Base-by-base conservation (phyloP, 2,113 vertebrate genomes). In the Spermophilus dauricus region DNA sequence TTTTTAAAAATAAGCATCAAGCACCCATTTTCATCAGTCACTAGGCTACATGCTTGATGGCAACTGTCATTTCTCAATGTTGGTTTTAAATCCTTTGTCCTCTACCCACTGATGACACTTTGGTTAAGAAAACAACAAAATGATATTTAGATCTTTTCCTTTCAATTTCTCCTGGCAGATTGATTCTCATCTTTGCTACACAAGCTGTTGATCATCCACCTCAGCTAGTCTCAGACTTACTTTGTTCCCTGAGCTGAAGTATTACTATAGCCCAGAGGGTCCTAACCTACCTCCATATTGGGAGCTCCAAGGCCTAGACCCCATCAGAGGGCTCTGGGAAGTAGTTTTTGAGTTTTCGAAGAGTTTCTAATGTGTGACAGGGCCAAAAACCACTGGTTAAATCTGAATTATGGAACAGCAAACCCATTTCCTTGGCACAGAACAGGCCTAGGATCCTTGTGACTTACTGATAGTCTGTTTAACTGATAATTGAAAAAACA, bases 81-180 rank as follows among this genome's bases (percentile, higher is more conserved):
- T 63, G 45, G 34, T 77, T 67, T 95, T 91, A 69, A 86, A 81
- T 77, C 61, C 53, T 91, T 91, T 32, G 4, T 22, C 95, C 82
- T 82, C 6, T 24, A 12, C 20, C 42, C 9, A 53, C 20, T 39
- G 78, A 86, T 83, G 69, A 77, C 45, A 82, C 39, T 48, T 84
- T 80, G n/a, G 26, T 69, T 95, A 70, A 96, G 91, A 75, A 89
- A 92, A 91, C 32, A 84, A 85, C 32, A 87, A 85, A 81, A 76
- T 87, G 39, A 61, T 92, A 84, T 22, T 70, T 81, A 82, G 58
- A 48, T n/a, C 65, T 75, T 88, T 91, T 86, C 20, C 65, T 65
- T n/a, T 63, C 76, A 22, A 37, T 34, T 76, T 16, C 65, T 37
- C 42, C 10, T 45, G 26, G 75, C 70, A 45, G 10, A 58, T 61